phyloP scores from a whole-genome alignment of 2,113 vertebrate genomes.

The Sphaerodactylus townsendi region DNA sequence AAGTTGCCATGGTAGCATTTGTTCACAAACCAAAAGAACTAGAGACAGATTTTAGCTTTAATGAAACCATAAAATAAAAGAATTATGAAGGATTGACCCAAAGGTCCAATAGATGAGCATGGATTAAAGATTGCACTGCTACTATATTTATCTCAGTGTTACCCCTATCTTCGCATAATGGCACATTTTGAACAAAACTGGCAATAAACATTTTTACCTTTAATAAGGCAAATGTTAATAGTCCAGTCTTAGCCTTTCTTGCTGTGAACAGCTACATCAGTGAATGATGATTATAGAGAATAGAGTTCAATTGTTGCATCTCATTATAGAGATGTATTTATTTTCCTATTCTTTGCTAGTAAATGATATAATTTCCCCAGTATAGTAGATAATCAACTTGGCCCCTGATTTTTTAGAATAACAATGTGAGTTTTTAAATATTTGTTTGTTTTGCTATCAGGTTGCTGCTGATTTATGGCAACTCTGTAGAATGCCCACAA shows the following conservation, averaged over 20 bases:
- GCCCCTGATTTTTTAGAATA: too few species aligned
- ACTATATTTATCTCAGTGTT: background rate
- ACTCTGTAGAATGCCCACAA: too few species aligned
- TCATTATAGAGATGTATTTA: background rate
- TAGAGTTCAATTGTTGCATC: background rate
- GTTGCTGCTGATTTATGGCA: too few species aligned
- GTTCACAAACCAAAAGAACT: background rate
- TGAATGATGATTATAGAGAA: too few species aligned
- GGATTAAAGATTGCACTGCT: slow-evolving; percentile 1
- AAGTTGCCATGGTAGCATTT: background rate
- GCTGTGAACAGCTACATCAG: background rate
- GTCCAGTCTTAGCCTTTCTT: background rate
- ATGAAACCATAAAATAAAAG: background rate
- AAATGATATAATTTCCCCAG: too few species aligned
- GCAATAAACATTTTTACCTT: background rate
- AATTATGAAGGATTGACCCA: background rate
- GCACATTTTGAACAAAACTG: background rate
- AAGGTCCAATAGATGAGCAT: background rate
- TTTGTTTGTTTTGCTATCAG: too few species aligned
- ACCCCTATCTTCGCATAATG: background rate
- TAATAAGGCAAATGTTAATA: background rate
- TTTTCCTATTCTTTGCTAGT: background rate
- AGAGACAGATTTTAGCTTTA: background rate
- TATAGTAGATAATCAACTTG: too few species aligned
- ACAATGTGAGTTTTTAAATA: too few species aligned